phyloP scores from a whole-genome alignment of 2,113 vertebrate genomes.

The Marmota monax region DNA sequence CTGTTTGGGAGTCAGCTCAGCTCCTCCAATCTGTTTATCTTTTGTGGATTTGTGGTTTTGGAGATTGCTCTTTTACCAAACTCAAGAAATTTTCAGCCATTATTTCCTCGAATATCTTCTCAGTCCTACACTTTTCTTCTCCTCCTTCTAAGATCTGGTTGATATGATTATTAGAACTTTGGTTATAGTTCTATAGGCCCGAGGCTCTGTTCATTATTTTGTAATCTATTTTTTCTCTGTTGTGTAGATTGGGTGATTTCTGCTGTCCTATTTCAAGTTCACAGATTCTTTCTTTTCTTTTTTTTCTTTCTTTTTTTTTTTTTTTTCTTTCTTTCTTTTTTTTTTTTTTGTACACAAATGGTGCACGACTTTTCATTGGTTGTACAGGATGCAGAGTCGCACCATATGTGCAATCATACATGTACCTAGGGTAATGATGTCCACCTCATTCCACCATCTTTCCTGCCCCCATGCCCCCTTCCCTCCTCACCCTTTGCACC shows the following conservation, averaged over 20 bases:
- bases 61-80: background rate
- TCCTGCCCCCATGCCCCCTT: no score
- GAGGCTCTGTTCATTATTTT: slow-evolving; percentile 11
- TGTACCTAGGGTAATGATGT: no score
- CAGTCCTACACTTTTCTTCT: background rate
- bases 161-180: background rate
- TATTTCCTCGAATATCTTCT: slow-evolving; percentile 38
- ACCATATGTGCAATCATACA: no score
- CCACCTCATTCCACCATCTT: no score
- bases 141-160: background rate
- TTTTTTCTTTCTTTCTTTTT: background rate
- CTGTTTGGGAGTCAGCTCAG: background rate
- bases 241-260: background rate
- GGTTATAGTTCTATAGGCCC: background rate
- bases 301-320: background rate
- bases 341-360: no score
- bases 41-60: background rate
- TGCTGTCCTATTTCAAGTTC: background rate
- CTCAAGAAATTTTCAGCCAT: background rate
- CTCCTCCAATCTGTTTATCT: slow-evolving; percentile 11
- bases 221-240: background rate
- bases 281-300: background rate
- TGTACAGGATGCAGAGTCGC: no score
- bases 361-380: no score
- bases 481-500: no score